These are phyloP conservation scores for Nibea albiflora DNA, from an alignment of 2,113 vertebrate genomes.

Conservation along the genomic window DNA sequence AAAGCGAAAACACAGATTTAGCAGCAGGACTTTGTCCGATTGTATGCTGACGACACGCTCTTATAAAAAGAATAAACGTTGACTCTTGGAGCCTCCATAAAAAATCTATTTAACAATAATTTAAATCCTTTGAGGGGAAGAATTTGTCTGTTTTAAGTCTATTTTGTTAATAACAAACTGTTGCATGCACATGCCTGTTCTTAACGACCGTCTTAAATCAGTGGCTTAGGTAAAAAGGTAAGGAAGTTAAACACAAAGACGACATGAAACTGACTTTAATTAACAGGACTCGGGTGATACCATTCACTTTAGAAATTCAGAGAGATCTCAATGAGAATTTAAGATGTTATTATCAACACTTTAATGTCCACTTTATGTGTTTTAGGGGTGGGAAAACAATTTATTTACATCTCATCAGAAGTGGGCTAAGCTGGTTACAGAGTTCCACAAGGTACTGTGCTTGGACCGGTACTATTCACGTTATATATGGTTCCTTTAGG, in stretches of 20 bases:
- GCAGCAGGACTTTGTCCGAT: neutral
- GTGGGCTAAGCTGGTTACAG: no score
- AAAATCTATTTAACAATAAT: neutral
- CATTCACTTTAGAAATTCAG: slow-evolving; percentile 39
- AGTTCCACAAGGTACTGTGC: no score
- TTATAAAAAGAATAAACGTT: neutral
- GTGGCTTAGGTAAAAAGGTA: neutral
- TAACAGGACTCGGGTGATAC: neutral
- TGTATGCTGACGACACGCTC: neutral
- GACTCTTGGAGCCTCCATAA: neutral
- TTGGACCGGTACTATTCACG: no score
- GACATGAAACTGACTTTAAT: slow-evolving; percentile 15
- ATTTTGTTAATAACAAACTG: neutral
- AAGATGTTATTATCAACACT: neutral
- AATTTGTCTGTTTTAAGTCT: no score
- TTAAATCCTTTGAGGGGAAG: neutral
- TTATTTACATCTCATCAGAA: no score
- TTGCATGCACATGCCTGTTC: slow-evolving; percentile 70
- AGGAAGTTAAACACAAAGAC: slow-evolving; percentile 22
- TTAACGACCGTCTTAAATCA: neutral
- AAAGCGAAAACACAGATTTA: neutral
- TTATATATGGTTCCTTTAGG: no score
- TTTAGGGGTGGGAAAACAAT: no score
- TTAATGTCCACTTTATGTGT: neutral
- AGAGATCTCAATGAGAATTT: neutral